A percentile compares a stretch with the other conserved stretches of the same genome.
These are phyloP conservation scores for Sigmodon hispidus DNA, from an alignment of 2,113 vertebrate genomes.

Conservation along the genomic window DNA sequence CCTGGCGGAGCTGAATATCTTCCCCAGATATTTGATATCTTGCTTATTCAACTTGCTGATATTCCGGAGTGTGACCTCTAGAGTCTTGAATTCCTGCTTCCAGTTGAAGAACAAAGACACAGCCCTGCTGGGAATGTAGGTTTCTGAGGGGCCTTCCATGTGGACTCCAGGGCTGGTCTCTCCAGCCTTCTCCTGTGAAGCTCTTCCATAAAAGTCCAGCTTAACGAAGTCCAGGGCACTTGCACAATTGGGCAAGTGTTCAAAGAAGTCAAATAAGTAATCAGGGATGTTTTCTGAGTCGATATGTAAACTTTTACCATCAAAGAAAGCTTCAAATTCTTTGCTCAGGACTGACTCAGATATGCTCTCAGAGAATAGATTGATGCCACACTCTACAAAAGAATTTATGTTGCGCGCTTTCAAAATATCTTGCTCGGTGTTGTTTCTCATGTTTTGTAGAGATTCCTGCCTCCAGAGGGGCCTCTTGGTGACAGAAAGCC, in stretches of 20 bases:
- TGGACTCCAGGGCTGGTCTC: background rate
- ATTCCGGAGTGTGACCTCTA: constrained; percentile 78
- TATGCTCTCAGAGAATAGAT: constrained; percentile 77
- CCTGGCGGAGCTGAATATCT: constrained; percentile 79
- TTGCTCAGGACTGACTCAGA: constrained; percentile 66
- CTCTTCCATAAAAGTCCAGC: constrained; percentile 72
- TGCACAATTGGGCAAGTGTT: constrained; percentile 78
- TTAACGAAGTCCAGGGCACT: constrained; percentile 76
- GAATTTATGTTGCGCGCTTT: constrained; percentile 54
- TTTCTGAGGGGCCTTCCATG: background rate
- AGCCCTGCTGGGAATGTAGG: constrained; percentile 75
- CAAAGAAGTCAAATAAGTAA: constrained; percentile 81
- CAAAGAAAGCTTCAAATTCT: constrained; percentile 81
- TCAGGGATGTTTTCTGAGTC: constrained; percentile 76
- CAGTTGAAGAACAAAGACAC: constrained; percentile 81
- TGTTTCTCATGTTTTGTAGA: constrained; percentile 21
- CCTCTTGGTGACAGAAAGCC: background rate
- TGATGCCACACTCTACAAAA: constrained; percentile 79
- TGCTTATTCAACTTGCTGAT: constrained; percentile 74
- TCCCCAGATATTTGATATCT: constrained; percentile 80
- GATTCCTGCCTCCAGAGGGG: constrained; percentile 61
- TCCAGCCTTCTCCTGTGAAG: background rate
- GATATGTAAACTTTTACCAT: constrained; percentile 76
- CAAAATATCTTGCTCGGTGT: constrained; percentile 44
- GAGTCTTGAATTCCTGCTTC: constrained; percentile 75